Base-by-base conservation (phyloP, 2,797 vertebrate genomes). In the Chrysolophus pictus region DNA sequence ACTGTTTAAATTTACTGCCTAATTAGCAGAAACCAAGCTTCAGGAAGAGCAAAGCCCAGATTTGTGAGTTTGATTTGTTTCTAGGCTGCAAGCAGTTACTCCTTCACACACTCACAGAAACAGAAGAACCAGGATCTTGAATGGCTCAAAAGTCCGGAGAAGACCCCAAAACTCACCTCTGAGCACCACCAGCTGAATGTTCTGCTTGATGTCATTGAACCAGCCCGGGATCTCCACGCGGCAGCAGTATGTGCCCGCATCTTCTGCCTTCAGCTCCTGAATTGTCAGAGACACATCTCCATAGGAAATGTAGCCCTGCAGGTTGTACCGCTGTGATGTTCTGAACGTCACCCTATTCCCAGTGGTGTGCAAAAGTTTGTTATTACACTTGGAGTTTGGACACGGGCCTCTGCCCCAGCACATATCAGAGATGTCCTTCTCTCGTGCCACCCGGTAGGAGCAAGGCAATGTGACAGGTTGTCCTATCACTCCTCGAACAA, bases 401-500 rank as follows among this genome's bases (percentile, higher is more conserved):
- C 98, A 98, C 0, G 8, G 3, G 3, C 97, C 98, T 84, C 44
- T 96, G 70, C 98, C 97, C 98, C 98, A 98, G 95, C 98, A 98
- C 94, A 98, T 95, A n/a, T 91, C 82, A 0, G 53, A 68, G 83
- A 95, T 1, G n/a, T 90, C 89, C 6, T 19, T 60, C 1, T 0
- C 3, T 5, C 0, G 6, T 10, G 12, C 7, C 87, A 92, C 96
- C 0, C 0, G 0, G 76, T 98, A 96, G 16, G 0, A 17, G 64
- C 98, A 98, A 35, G 97, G 97, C 92, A 98, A n/a, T 3, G 14
- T 91, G 67, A 96, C 94, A 0, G 92, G 3, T 6, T 93, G 90
- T 6, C 98, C 97, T 41, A 62, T 14, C 11, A 69, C 41, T 1
- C 80, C 97, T 60, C 1, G 88, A 4, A 97, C 44, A 1, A 62